Base-by-base conservation (phyloP, 2,888 invertebrate genomes). In the Drosophila affinis region DNA sequence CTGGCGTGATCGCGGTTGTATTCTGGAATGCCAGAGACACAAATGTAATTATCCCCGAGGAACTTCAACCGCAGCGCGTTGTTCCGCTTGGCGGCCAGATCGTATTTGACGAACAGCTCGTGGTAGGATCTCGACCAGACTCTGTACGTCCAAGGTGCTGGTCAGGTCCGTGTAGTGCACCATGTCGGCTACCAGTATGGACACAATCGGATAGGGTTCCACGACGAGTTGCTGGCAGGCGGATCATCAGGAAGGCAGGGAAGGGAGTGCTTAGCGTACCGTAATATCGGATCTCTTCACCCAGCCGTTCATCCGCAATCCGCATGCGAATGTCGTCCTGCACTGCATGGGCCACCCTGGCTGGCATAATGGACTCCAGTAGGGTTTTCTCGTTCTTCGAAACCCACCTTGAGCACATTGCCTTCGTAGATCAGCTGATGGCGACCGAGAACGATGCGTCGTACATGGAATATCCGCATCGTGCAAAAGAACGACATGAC, bases 41-140 rank as follows among this genome's bases (percentile, higher is more conserved):
- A 97, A 91, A 97, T 98, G 90, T 98, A 98, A 88, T 97, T 97
- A 89, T 98, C 98, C 0, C 98, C 98, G 64, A 98, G 93, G 86
- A 98, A 97, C 90, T 98, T 98, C 58, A 98, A 98, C 59, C 98
- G 93, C 52, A 97, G 93, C 0, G 96, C 96, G 77, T 95, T 94
- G 72, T 95, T 93, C 76, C 94, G 94, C 94, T 96, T 95, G 4
- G 98, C 97, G 14, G 97, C 96, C 78, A 96, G 96, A 92, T 98
- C 98, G 89, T 98, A 98, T 90, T 95, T 94, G 1, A 97, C 96
- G 91, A 98, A 98, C 0, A 98, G 93, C 87, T 97, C 97, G 87
- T 98, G 97, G 97, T 10, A 98, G 92, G 2, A 97, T 95, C 87
- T 96, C 96, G 0, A 98, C 96, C 78, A 98, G 94, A 72, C 95